Percentiles rank a stretch among this genome's conserved stretches.
phyloP scores from a whole-genome alignment of 2,888 invertebrate genomes.

The Ophion obscuratus region DNA sequence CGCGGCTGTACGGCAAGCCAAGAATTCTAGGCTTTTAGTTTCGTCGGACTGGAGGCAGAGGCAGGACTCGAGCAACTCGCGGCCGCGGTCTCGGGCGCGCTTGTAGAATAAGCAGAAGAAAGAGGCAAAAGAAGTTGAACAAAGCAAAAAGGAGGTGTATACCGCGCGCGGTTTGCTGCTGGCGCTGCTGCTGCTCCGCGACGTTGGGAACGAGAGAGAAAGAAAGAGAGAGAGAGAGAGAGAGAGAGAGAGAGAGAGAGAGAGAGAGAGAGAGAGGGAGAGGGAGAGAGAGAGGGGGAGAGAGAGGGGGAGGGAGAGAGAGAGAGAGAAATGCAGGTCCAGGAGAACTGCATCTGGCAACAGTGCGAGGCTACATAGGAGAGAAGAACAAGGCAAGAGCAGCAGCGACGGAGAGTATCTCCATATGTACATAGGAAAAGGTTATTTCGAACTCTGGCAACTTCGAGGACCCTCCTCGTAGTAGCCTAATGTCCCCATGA shows the following conservation, averaged over 20 bases:
- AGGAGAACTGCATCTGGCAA: slow-evolving; percentile 65
- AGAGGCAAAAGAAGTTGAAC: slow-evolving; percentile 39
- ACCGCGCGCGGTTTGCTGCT: slow-evolving; percentile 26
- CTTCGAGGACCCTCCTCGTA: not conserved
- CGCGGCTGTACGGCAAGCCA: not conserved
- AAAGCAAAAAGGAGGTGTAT: slow-evolving; percentile 60
- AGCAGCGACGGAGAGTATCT: not conserved
- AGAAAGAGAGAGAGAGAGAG: slow-evolving; percentile 27
- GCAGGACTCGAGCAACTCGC: slow-evolving; percentile 18
- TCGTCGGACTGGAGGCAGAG: not conserved
- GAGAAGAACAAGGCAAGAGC: slow-evolving; percentile 31
- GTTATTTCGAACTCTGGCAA: not conserved
- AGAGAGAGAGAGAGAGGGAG: slow-evolving; percentile 31
- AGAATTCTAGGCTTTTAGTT: slow-evolving; percentile 30
- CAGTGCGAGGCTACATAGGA: slow-evolving; percentile 49
- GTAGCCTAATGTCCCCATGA: not conserved
- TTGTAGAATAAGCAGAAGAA: slow-evolving; percentile 54
- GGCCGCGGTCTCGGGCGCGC: slow-evolving; percentile 21
- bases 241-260: slow-evolving; percentile 28
- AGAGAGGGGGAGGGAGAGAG: slow-evolving; percentile 27
- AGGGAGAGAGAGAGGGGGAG: slow-evolving; percentile 17
- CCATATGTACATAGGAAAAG: not conserved
- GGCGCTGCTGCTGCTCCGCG: slow-evolving; percentile 46
- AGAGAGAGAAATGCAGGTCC: too few species aligned
- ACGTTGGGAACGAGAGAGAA: slow-evolving; percentile 51